Conservation (phyloP, 2,113 vertebrate genomes). For the Pristiophorus japonicus region DNA sequence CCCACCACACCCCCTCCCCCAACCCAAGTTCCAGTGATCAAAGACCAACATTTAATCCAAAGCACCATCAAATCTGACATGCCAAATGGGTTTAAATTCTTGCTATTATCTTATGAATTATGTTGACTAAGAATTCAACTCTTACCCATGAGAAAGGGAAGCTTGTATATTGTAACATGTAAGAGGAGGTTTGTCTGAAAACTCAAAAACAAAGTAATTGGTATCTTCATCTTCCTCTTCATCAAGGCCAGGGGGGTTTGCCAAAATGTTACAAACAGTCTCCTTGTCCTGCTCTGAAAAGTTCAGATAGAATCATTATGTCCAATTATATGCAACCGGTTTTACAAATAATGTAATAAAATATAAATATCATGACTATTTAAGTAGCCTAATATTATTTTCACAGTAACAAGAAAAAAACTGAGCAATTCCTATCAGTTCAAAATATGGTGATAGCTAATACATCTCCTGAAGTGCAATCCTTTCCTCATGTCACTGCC, state of each 20-base stretch:
- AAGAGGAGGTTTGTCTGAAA: slow-evolving; percentile 85
- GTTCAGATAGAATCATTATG: neutral
- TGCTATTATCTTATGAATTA: neutral
- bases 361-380: neutral
- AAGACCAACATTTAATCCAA: neutral
- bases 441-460: neutral
- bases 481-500: neutral
- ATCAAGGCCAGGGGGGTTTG: slow-evolving; percentile 70
- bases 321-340: neutral
- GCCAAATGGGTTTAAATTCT: neutral
- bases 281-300: slow-evolving; percentile 80
- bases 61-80: neutral
- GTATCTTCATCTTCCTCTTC: slow-evolving; percentile 68
- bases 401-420: neutral
- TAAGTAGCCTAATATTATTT: neutral
- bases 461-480: no score
- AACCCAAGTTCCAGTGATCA: neutral
- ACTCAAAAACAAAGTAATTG: slow-evolving; percentile 84
- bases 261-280: slow-evolving; percentile 78
- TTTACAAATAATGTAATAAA: neutral
- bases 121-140: neutral
- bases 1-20: no score
- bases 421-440: neutral
- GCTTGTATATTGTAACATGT: slow-evolving; percentile 92
- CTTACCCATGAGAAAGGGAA: slow-evolving; percentile 86